A percentile compares a stretch with the other conserved stretches of the same genome.
Evolutionary conservation across 1,140 invertebrate species (phyloP).

Genomic region (Drosophila orena): DNA sequence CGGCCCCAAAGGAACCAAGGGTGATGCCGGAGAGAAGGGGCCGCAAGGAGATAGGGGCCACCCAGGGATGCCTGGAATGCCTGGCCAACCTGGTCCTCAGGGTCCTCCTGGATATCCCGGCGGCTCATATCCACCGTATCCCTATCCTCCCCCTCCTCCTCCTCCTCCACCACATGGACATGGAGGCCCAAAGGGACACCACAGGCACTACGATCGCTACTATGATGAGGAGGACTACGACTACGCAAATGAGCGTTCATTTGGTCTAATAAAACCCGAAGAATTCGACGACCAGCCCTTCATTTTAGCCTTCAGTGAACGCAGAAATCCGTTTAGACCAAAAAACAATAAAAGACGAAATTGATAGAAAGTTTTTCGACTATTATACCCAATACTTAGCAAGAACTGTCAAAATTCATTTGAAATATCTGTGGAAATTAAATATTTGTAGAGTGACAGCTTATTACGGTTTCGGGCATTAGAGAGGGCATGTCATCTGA

Average conservation of each 20-base stretch:
- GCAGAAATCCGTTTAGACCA: slow-evolving; percentile 25
- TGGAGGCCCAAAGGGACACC: slow-evolving; percentile 2
- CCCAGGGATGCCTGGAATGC: slow-evolving; percentile 46
- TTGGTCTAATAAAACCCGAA: slow-evolving; percentile 5
- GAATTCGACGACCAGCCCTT: slow-evolving; percentile 8
- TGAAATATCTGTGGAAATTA: too few species aligned
- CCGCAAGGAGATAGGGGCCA: slow-evolving; percentile 58
- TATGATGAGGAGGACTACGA: slow-evolving; percentile 21
- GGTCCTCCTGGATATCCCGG: slow-evolving; percentile 61
- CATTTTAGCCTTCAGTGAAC: slow-evolving; percentile 34
- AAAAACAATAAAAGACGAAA: slow-evolving; percentile 24
- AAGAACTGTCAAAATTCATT: too few species aligned
- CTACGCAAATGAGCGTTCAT: slow-evolving; percentile 25
- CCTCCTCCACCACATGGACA: slow-evolving; percentile 15
- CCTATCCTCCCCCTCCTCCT: slow-evolving; percentile 4
- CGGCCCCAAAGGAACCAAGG: slow-evolving; percentile 52
- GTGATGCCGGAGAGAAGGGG: slow-evolving; percentile 50
- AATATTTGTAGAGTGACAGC: too few species aligned
- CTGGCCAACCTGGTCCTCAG: slow-evolving; percentile 60
- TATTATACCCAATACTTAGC: too few species aligned
- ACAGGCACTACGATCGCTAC: slow-evolving; percentile 8
- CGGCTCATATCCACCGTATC: slow-evolving; percentile 43
- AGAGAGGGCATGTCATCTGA: too few species aligned
- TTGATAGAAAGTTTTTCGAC: neutral
- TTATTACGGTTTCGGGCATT: too few species aligned